Evolutionary conservation across 2,113 vertebrate genomes (phyloP), one percentile per base, ranked within the genome.

Genomic region (Chelonoidis abingdonii): DNA sequence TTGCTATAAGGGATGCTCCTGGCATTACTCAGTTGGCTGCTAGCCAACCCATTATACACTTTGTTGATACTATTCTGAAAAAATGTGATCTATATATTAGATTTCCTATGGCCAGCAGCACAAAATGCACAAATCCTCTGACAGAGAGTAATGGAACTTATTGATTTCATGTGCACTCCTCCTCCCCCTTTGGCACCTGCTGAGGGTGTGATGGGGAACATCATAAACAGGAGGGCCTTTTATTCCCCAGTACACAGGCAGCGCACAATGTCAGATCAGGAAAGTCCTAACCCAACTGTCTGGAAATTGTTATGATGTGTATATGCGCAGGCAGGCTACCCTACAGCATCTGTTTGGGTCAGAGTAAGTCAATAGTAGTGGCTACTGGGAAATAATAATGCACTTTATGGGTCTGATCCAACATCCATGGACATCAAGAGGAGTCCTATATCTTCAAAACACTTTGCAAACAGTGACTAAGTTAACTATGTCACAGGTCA

Each of bases 1-100:
- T 6, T 44, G 44, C 31, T 81, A 21, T 22, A 56, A 24, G 22
- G 52, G 54, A 47, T 31, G 31, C 56, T 59, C 25, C 1, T 31
- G 0, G 88, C 83, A 84, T 69, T 3, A 0, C 0, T 25, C 0
- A 0, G 29, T 69, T 65, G 83, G 29, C 82, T 82, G 86, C 0
- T 0, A 90, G 79, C 5, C 0, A 57, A 92, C 54, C 82, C 81
- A 22, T 80, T 72, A 86, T 11, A 57, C 5, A 38, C 72, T 41
- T 80, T 91, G 76, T 92, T 4, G 0, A 62, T 16, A 53, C 24
- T 0, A 0, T 19, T 88, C 95, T 89, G 53, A 91, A 93, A 92
- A 82, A 93, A 83, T 0, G 0, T 0, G 0, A 29, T 97, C 53
- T 0, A 95, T 93, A 53, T 5, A 91, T 85, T 78, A 57, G 87